phyloP scores from a whole-genome alignment of 2,797 vertebrate genomes.

The Dendrocincla fuliginosa region DNA sequence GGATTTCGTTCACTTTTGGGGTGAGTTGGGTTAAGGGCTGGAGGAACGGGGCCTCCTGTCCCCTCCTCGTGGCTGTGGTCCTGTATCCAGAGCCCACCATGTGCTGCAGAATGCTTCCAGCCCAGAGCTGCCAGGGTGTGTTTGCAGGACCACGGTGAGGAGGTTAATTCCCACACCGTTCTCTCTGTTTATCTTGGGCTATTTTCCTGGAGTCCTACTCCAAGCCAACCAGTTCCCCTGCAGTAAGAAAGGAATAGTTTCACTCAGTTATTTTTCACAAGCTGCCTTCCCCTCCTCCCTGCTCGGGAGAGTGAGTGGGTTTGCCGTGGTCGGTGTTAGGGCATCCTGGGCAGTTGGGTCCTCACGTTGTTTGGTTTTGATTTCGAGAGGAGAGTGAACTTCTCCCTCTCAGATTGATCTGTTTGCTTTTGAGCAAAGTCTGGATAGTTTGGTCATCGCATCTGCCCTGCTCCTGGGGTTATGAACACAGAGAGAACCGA shows the following conservation, averaged over 20 bases:
- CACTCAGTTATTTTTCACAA: background rate
- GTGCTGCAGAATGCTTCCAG: no score
- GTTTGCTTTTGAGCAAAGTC: slow-evolving; percentile 54
- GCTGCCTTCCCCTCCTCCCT: background rate
- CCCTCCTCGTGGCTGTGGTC: rapidly evolving
- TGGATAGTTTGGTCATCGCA: background rate
- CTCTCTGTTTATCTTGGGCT: background rate
- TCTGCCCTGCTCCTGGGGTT: slow-evolving; percentile 6
- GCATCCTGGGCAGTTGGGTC: background rate
- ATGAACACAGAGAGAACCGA: background rate
- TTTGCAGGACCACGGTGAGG: background rate
- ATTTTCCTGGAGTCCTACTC: background rate
- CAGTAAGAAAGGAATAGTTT: background rate
- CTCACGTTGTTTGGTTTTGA: slow-evolving; percentile 13
- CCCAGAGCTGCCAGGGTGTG: rapidly evolving
- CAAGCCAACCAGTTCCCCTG: background rate
- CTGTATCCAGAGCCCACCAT: background rate
- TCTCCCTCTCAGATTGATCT: slow-evolving; percentile 53
- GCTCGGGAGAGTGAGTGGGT: rapidly evolving
- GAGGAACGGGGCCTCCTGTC: rapidly evolving
- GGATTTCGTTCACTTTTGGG: background rate
- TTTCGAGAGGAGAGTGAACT: background rate
- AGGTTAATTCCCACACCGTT: background rate
- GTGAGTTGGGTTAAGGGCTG: background rate
- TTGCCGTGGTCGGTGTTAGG: background rate